Evolutionary conservation across 2,113 vertebrate species (phyloP).

Genomic region (Amazona guildingii): DNA sequence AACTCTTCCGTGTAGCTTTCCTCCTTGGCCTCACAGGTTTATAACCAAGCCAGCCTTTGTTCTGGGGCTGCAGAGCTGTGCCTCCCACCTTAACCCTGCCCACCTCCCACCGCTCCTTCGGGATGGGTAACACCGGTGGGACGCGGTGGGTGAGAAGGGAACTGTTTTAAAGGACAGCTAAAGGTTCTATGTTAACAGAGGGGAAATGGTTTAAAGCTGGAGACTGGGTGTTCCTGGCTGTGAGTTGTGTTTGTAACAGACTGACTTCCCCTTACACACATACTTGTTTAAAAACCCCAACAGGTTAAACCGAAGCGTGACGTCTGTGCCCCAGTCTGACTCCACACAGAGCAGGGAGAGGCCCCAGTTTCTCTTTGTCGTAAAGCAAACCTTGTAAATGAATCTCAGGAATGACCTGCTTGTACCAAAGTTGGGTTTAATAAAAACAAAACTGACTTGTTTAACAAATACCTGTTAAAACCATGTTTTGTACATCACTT

Average conservation of each 20-base stretch:
- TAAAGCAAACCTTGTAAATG: neutral
- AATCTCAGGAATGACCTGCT: conserved; percentile 27
- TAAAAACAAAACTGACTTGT: conserved; percentile 54
- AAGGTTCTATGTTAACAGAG: fast-evolving
- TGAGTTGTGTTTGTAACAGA: neutral
- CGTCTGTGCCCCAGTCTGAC: neutral
- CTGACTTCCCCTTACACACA: neutral
- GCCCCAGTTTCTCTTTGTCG: neutral
- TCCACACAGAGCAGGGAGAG: neutral
- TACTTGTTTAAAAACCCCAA: neutral
- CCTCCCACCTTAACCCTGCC: neutral
- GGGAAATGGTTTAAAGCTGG: neutral
- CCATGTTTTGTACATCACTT: neutral
- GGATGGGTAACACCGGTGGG: neutral
- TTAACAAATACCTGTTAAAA: conserved; percentile 38
- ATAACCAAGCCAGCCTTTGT: neutral
- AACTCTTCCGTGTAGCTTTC: neutral
- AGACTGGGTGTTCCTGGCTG: neutral
- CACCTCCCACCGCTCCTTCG: neutral
- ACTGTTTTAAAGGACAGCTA: neutral
- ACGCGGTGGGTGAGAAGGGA: neutral
- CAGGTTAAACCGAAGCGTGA: neutral
- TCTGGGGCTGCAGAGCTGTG: neutral
- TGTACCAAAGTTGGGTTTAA: conserved; percentile 49
- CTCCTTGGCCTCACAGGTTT: neutral